Evolutionary conservation across 2,797 vertebrate genomes (phyloP).

Genomic region (Arvicola amphibius): DNA sequence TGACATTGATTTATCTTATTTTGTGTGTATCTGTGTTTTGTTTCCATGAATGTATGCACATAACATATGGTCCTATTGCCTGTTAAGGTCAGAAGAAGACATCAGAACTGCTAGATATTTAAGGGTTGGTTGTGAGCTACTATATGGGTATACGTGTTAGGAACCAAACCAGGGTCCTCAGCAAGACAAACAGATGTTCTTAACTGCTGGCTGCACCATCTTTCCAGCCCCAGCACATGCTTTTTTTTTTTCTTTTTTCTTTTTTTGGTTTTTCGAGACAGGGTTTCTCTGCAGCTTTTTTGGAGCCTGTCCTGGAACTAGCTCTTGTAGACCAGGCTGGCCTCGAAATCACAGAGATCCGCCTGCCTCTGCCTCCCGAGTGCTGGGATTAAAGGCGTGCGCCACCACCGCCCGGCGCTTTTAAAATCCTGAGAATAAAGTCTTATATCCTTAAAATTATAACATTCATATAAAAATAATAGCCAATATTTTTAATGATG

Average conservation of each 20-base stretch:
- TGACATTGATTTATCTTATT: neutral
- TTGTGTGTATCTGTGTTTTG: neutral
- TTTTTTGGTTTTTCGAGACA: too few relatives aligned
- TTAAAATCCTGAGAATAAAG: slow-evolving; percentile 4
- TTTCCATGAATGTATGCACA: neutral
- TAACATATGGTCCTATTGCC: neutral
- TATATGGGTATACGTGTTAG: neutral
- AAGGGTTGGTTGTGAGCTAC: neutral
- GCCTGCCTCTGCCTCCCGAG: too few relatives aligned
- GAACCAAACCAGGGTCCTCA: neutral
- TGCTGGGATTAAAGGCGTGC: too few relatives aligned
- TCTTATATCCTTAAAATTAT: neutral
- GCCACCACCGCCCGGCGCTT: too few relatives aligned
- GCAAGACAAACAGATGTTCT: neutral
- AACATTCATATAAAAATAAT: slow-evolving; percentile 1
- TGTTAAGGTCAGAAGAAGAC: neutral
- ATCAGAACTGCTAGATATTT: neutral
- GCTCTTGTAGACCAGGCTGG: too few relatives aligned
- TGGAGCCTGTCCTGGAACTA: too few relatives aligned
- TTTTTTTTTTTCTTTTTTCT: too few relatives aligned
- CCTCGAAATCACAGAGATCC: too few relatives aligned
- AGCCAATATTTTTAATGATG: neutral
- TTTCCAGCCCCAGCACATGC: neutral
- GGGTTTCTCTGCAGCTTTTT: too few relatives aligned
- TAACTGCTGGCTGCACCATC: too few relatives aligned